Percentiles rank a stretch among this genome's conserved stretches.
These are phyloP conservation scores for Orthosia gothica DNA, from an alignment of 2,888 invertebrate species.

Conservation along the genomic window DNA sequence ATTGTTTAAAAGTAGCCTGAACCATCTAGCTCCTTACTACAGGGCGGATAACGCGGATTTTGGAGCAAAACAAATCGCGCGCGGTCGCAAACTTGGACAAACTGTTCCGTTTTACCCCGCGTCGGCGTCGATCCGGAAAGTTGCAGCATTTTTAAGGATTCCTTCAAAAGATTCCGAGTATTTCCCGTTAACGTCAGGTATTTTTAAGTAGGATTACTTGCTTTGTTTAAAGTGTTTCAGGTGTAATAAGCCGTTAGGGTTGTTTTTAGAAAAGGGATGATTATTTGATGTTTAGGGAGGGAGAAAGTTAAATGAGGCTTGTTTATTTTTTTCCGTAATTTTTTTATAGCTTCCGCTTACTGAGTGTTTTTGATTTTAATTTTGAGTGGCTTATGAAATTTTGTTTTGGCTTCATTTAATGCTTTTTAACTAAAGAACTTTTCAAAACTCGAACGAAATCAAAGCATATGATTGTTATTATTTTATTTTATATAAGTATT, in stretches of 20 bases:
- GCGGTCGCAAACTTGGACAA: constrained; percentile 50
- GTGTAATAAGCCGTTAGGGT: constrained; percentile 54
- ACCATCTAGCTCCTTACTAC: constrained; percentile 37
- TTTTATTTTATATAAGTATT: too few relatives aligned
- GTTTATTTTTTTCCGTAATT: not conserved
- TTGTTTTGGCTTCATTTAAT: not conserved
- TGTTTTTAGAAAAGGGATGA: constrained; percentile 32
- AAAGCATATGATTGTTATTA: too few relatives aligned
- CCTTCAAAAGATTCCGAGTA: constrained; percentile 40
- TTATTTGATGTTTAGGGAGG: constrained; percentile 35
- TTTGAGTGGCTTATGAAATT: not conserved
- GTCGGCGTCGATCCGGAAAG: constrained; percentile 10
- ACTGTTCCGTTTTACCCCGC: constrained; percentile 18
- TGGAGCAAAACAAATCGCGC: constrained; percentile 58
- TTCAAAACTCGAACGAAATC: not conserved
- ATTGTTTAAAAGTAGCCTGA: constrained; percentile 49
- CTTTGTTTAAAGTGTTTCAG: constrained; percentile 52
- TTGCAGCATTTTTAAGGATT: constrained; percentile 56
- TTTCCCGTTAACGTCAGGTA: constrained; percentile 29
- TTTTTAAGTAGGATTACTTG: constrained; percentile 53
- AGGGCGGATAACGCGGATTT: constrained; percentile 45
- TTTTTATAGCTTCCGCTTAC: constrained; percentile 24
- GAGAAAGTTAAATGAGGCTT: constrained; percentile 23
- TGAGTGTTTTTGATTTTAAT: constrained; percentile 3
- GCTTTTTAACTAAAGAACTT: not conserved